Evolutionary conservation across 2,888 invertebrate species (phyloP).

Genomic region (Auanema freiburgensis): DNA sequence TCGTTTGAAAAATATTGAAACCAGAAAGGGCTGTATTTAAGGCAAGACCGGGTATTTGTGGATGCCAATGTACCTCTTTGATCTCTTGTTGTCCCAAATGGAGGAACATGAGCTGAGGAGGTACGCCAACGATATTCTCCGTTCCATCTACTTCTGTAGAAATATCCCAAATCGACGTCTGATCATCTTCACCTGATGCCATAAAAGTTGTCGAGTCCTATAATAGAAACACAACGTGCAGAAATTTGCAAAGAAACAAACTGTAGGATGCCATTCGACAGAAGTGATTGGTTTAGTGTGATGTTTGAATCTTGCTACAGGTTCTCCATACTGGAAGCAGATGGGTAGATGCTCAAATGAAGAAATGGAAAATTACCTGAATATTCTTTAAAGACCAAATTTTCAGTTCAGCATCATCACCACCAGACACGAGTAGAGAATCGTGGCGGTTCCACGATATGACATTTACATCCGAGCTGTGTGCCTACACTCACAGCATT

Average conservation of each 20-base stretch:
- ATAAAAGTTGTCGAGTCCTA: constrained; percentile 88
- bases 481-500: constrained; percentile 70
- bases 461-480: constrained; percentile 91
- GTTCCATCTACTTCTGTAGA: constrained; percentile 74
- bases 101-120: constrained; percentile 92
- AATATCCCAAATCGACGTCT: constrained; percentile 94
- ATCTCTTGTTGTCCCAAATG: constrained; percentile 97
- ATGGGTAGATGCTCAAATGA: background rate
- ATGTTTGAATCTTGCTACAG: constrained; percentile 91
- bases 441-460: constrained; percentile 87
- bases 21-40: constrained; percentile 91
- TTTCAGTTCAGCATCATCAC: constrained; percentile 90
- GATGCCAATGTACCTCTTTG: constrained; percentile 98
- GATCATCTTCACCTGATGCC: constrained; percentile 89
- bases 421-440: constrained; percentile 81
- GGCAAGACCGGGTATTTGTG: constrained; percentile 87
- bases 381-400: constrained; percentile 94
- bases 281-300: constrained; percentile 90
- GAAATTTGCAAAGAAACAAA: background rate
- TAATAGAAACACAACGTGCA: background rate
- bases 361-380: constrained; percentile 66
- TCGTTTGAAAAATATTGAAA: constrained; percentile 94
- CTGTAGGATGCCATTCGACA: constrained; percentile 87
- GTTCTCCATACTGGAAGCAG: constrained; percentile 70
- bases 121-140: constrained; percentile 72